phyloP scores from a whole-genome alignment of 2,888 invertebrate genomes.

The Suillia variegata region DNA sequence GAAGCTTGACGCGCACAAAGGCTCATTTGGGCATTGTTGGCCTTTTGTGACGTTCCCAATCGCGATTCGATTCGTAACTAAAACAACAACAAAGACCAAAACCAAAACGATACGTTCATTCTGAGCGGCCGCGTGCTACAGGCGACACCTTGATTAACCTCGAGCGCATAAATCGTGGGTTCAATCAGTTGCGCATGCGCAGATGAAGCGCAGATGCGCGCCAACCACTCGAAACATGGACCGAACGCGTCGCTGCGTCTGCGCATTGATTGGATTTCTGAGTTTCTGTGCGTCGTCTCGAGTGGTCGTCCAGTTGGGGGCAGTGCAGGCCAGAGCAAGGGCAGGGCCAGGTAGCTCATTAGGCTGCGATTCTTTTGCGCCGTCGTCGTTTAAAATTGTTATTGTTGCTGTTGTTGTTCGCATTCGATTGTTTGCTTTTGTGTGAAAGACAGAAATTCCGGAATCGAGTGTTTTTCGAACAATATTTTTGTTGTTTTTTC shows the following conservation, averaged over 20 bases:
- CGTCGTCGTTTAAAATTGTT: conserved; percentile 1
- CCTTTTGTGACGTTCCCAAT: neutral
- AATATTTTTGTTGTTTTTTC: neutral
- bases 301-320: conserved; percentile 8
- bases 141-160: conserved; percentile 51
- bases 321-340: no score
- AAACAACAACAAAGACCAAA: neutral
- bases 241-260: neutral
- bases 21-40: conserved; percentile 26
- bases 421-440: conserved; percentile 1
- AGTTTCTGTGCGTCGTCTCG: conserved; percentile 11
- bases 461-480: neutral
- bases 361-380: conserved; percentile 28
- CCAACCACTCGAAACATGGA: neutral
- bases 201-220: no score
- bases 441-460: neutral
- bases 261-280: conserved; percentile 24
- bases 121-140: neutral
- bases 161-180: conserved; percentile 54
- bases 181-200: conserved; percentile 43
- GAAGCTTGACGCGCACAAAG: conserved; percentile 15
- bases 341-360: conserved; percentile 41
- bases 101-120: neutral
- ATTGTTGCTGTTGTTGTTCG: conserved; percentile 7
- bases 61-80: no score